Evolutionary conservation across 2,888 invertebrate species (phyloP).

Genomic region (Pyrrhosoma nymphula): DNA sequence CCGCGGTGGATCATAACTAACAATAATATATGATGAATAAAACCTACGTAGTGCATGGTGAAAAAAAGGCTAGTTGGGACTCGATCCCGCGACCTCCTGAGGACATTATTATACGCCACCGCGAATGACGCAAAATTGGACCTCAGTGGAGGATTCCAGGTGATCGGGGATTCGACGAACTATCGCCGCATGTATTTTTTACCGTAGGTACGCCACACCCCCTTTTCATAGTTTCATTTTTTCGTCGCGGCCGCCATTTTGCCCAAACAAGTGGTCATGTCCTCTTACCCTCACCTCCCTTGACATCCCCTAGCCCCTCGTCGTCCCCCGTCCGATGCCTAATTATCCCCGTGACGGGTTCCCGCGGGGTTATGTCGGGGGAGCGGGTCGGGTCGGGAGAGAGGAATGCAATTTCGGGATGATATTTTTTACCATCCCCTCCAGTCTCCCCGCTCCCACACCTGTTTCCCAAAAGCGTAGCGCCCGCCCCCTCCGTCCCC

Average conservation of each 20-base stretch:
- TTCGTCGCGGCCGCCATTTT: background rate
- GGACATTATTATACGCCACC: too few relatives aligned
- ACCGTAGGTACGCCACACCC: background rate
- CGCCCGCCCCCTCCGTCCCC: background rate
- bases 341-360: slow-evolving; percentile 34
- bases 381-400: background rate
- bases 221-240: background rate
- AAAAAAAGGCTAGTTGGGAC: too few relatives aligned
- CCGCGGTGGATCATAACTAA: too few relatives aligned
- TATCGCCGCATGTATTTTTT: background rate
- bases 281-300: background rate
- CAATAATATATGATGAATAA: too few relatives aligned
- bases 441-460: slow-evolving; percentile 6
- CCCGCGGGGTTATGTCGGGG: background rate
- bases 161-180: background rate
- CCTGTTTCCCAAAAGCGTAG: slow-evolving; percentile 7
- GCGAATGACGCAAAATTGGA: too few relatives aligned
- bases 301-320: background rate
- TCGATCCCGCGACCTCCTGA: too few relatives aligned
- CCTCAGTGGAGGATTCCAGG: background rate
- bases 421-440: slow-evolving; percentile 23
- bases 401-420: slow-evolving; percentile 54
- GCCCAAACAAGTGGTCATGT: slow-evolving; percentile 55
- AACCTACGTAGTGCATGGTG: too few relatives aligned
- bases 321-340: background rate